Conservation (phyloP, 2,113 vertebrate species). For the Neolamprologus fasciatus region DNA sequence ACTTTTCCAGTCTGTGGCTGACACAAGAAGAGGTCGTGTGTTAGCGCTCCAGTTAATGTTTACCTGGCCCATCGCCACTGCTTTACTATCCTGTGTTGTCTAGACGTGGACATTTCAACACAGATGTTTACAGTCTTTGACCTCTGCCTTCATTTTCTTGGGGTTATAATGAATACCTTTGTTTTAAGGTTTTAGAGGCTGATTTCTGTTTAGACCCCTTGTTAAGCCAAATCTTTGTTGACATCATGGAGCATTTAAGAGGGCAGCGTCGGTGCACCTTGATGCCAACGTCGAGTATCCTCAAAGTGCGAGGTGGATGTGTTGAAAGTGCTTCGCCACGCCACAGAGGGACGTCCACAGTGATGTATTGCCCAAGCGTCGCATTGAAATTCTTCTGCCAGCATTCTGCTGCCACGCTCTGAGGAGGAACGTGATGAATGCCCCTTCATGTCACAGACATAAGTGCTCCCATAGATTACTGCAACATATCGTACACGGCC, state of each 20-base stretch:
- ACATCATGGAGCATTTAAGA: neutral
- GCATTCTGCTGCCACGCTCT: slow-evolving; percentile 33
- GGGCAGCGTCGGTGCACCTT: neutral
- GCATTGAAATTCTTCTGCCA: slow-evolving; percentile 61
- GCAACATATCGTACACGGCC: slow-evolving; percentile 46
- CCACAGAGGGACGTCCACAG: neutral
- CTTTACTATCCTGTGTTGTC: slow-evolving; percentile 51
- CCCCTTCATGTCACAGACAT: slow-evolving; percentile 46
- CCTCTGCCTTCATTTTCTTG: neutral
- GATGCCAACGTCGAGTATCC: neutral
- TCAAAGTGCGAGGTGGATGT: neutral
- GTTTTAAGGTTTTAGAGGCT: neutral
- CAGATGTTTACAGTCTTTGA: slow-evolving; percentile 13
- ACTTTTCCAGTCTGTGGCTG: slow-evolving; percentile 76
- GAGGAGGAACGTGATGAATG: slow-evolving; percentile 66
- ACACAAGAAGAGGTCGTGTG: slow-evolving; percentile 69
- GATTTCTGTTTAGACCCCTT: neutral
- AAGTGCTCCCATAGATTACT: slow-evolving; percentile 64
- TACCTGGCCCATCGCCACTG: slow-evolving; percentile 58
- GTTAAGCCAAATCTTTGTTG: neutral
- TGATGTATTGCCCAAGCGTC: slow-evolving; percentile 52
- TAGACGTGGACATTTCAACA: slow-evolving; percentile 56
- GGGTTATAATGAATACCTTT: neutral
- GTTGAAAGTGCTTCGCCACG: neutral
- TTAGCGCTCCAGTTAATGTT: slow-evolving; percentile 51